Conservation (phyloP, 2,113 vertebrate species). For the Chloroceryle aenea region DNA sequence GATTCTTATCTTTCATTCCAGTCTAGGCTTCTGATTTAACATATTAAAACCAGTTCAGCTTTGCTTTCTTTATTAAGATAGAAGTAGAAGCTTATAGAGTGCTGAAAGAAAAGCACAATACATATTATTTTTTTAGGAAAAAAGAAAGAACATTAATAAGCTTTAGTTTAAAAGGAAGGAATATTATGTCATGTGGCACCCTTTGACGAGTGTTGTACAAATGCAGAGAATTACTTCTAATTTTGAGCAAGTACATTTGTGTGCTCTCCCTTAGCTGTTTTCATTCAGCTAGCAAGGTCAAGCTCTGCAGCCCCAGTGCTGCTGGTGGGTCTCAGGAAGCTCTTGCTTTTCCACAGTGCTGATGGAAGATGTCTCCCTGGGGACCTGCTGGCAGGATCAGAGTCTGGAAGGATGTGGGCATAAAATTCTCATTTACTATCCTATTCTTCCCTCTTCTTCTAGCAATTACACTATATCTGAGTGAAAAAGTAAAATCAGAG, state of each 20-base stretch:
- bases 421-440: neutral
- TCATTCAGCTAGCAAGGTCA: neutral
- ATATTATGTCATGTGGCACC: neutral
- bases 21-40: conserved; percentile 59
- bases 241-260: neutral
- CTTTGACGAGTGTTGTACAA: neutral
- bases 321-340: neutral
- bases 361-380: neutral
- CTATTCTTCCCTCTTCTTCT: neutral
- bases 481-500: neutral
- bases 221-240: neutral
- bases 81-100: neutral
- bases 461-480: neutral
- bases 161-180: conserved; percentile 6
- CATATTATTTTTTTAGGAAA: neutral
- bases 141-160: neutral
- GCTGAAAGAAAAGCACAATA: neutral
- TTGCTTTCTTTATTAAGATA: conserved; percentile 40
- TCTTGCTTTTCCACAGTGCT: neutral
- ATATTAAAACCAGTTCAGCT: conserved; percentile 40
- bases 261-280: neutral
- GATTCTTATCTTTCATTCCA: conserved; percentile 72
- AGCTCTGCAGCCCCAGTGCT: neutral
- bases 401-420: neutral
- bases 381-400: neutral